Conservation (phyloP, 2,113 vertebrate genomes). For the Coryphaenoides rupestris region DNA sequence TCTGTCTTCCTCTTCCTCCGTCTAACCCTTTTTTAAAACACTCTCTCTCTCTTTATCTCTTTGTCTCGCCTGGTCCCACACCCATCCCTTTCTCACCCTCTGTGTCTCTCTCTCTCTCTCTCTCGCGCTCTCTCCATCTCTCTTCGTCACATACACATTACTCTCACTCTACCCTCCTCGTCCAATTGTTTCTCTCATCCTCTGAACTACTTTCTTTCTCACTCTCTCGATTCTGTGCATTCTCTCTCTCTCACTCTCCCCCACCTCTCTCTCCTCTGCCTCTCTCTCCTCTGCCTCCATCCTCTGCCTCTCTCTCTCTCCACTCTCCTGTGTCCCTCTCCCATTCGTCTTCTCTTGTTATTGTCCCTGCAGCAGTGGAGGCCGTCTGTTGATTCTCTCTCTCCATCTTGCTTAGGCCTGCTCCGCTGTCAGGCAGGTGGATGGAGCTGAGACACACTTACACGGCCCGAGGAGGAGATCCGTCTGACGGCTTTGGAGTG, state of each 20-base stretch:
- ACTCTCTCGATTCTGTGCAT: background rate
- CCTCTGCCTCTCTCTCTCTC: conserved; percentile 1
- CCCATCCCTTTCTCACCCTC: conserved; percentile 12
- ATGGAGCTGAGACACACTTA: background rate
- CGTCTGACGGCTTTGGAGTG: background rate
- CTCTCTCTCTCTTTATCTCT: conserved; percentile 7
- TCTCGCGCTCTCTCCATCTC: background rate
- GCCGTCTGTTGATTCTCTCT: conserved; percentile 54
- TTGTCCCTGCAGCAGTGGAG: conserved; percentile 48
- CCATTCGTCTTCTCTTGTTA: conserved; percentile 33
- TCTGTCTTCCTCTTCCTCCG: conserved; percentile 13
- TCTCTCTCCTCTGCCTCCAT: conserved; percentile 4
- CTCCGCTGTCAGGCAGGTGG: conserved; percentile 49
- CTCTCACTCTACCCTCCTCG: background rate
- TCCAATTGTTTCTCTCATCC: background rate
- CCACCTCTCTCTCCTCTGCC: background rate
- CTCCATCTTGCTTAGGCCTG: conserved; percentile 61
- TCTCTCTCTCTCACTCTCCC: background rate
- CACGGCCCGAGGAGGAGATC: too few relatives aligned
- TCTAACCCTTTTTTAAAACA: background rate
- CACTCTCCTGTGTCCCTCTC: conserved; percentile 48
- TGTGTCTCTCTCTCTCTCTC: conserved; percentile 17
- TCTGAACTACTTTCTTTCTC: background rate
- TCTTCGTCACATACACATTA: background rate
- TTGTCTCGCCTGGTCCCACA: conserved; percentile 4